These are phyloP conservation scores for Acholoe squamosa DNA, from an alignment of 2,888 invertebrate species.

Conservation along the genomic window DNA sequence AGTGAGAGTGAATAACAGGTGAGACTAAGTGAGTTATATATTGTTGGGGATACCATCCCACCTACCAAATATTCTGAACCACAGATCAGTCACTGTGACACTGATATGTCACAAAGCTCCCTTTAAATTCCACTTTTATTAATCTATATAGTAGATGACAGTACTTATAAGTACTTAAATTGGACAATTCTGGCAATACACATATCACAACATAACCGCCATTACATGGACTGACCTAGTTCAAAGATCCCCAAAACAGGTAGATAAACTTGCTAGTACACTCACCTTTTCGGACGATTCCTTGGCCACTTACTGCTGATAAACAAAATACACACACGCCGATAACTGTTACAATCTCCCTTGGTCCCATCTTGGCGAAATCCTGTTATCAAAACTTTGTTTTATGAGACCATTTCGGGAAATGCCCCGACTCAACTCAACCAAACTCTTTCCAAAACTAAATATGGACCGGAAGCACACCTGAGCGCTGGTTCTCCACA, in stretches of 20 bases:
- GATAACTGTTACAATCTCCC: background rate
- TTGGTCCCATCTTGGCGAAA: constrained; percentile 32
- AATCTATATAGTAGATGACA: background rate
- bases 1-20: too few relatives aligned
- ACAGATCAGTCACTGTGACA: background rate
- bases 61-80: background rate
- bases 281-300: constrained; percentile 38
- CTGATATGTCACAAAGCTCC: background rate
- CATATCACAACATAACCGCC: background rate
- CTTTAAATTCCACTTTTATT: background rate
- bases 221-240: constrained; percentile 11
- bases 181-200: background rate
- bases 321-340: background rate
- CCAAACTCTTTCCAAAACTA: background rate
- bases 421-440: background rate
- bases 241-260: background rate
- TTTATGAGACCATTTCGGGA: constrained; percentile 25
- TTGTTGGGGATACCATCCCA: background rate
- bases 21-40: too few relatives aligned
- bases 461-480: constrained; percentile 9
- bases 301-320: background rate
- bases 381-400: background rate
- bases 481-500: background rate
- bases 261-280: background rate
- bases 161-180: too few relatives aligned